These are phyloP conservation scores for Danio rerio DNA, from an alignment of 2,113 vertebrate species.

Conservation along the genomic window GRCz12tu NC_133200.1:12032001-12032500, in stretches of 20 bases:
- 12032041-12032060: slow-evolving; percentile 44
- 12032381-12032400: slow-evolving; percentile 5
- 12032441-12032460: slow-evolving; percentile 32
- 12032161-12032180: slow-evolving; percentile 78
- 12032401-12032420: slow-evolving; percentile 15
- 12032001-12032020: not conserved
- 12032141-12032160: slow-evolving; percentile 73
- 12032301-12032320: not conserved
- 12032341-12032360: slow-evolving; percentile 20
- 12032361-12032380: slow-evolving; percentile 10
- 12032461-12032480: slow-evolving; percentile 25
- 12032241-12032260: slow-evolving; percentile 71
- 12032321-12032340: not conserved
- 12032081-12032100: slow-evolving; percentile 50
- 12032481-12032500: not conserved
- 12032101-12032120: slow-evolving; percentile 68
- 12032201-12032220: slow-evolving; percentile 72
- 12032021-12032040: slow-evolving; percentile 42
- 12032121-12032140: slow-evolving; percentile 74
- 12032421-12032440: slow-evolving; percentile 25
- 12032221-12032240: slow-evolving; percentile 35
- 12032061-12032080: slow-evolving; percentile 26
- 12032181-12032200: slow-evolving; percentile 80
- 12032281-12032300: slow-evolving; percentile 60
- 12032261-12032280: slow-evolving; percentile 69